Conservation (phyloP, 1,140 invertebrate species). For the Macrosteles quadrilineatus region DNA sequence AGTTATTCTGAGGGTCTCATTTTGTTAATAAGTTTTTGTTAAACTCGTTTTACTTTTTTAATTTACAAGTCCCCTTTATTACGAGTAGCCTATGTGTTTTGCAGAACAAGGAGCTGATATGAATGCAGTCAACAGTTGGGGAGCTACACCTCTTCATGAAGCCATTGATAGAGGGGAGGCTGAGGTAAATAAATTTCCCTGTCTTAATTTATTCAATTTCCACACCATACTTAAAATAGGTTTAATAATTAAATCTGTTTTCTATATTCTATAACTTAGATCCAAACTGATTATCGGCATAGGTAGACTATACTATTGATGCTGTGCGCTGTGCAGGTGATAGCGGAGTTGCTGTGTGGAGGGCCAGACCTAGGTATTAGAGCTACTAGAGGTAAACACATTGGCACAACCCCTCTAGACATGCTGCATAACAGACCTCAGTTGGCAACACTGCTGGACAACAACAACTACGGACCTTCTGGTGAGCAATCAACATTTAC, state of each 20-base stretch:
- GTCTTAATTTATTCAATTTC: too few relatives aligned
- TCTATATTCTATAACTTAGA: too few relatives aligned
- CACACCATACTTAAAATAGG: too few relatives aligned
- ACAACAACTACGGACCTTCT: slow-evolving; percentile 4
- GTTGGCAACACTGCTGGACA: slow-evolving; percentile 14
- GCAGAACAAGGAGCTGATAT: slow-evolving; percentile 58
- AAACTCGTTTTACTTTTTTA: too few relatives aligned
- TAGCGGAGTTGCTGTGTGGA: slow-evolving; percentile 57
- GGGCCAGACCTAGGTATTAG: slow-evolving; percentile 60
- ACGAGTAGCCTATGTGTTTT: too few relatives aligned
- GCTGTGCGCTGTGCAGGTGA: too few relatives aligned
- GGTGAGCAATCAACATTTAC: not conserved
- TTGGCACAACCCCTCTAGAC: slow-evolving; percentile 25
- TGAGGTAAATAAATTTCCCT: slow-evolving; percentile 48
- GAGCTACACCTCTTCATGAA: slow-evolving; percentile 64
- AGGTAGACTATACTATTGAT: too few relatives aligned
- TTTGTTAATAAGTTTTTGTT: too few relatives aligned
- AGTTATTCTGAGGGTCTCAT: too few relatives aligned
- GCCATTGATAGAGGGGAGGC: slow-evolving; percentile 60
- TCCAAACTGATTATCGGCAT: too few relatives aligned
- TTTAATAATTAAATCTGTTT: too few relatives aligned
- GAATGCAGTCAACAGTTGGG: slow-evolving; percentile 59
- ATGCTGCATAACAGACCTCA: slow-evolving; percentile 24
- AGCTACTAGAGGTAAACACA: slow-evolving; percentile 56
- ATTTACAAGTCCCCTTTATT: too few relatives aligned